Evolutionary conservation across 2,888 invertebrate species (phyloP).

Genomic region (Nasonia oneida): DNA sequence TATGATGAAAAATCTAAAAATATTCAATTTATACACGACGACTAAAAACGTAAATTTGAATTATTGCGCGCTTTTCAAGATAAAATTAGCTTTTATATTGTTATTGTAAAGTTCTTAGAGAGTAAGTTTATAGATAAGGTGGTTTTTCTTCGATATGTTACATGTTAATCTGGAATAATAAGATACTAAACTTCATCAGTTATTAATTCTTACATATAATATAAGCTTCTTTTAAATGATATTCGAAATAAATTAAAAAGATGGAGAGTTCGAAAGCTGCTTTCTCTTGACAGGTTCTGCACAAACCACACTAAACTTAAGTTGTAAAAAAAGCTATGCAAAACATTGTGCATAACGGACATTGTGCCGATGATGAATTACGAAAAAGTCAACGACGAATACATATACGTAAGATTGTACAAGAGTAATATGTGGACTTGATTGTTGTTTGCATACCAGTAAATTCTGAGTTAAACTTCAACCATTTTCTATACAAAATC

Average conservation of each 20-base stretch:
- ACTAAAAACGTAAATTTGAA: constrained; percentile 23
- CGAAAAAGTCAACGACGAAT: not conserved
- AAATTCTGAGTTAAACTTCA: constrained; percentile 34
- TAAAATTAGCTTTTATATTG: constrained; percentile 6
- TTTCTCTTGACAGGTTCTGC: not conserved
- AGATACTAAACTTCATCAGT: not conserved
- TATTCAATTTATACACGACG: not conserved
- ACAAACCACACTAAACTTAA: not conserved
- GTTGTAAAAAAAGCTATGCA: not conserved
- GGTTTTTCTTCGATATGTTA: constrained; percentile 49
- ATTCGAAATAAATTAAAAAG: no score
- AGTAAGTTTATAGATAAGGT: constrained; percentile 12
- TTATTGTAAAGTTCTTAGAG: constrained; percentile 37
- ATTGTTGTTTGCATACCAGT: constrained; percentile 26
- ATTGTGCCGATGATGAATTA: not conserved
- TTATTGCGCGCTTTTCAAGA: constrained; percentile 43
- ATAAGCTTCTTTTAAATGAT: not conserved
- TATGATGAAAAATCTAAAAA: constrained; percentile 1
- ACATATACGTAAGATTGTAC: constrained; percentile 18
- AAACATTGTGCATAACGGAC: not conserved
- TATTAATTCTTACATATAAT: not conserved
- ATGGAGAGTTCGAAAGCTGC: not conserved
- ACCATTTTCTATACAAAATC: constrained; percentile 36
- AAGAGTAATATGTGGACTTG: constrained; percentile 30
- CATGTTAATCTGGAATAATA: constrained; percentile 39